These are phyloP conservation scores for Holocentrus rufus DNA, from an alignment of 2,797 vertebrate species.

Conservation along the genomic window DNA sequence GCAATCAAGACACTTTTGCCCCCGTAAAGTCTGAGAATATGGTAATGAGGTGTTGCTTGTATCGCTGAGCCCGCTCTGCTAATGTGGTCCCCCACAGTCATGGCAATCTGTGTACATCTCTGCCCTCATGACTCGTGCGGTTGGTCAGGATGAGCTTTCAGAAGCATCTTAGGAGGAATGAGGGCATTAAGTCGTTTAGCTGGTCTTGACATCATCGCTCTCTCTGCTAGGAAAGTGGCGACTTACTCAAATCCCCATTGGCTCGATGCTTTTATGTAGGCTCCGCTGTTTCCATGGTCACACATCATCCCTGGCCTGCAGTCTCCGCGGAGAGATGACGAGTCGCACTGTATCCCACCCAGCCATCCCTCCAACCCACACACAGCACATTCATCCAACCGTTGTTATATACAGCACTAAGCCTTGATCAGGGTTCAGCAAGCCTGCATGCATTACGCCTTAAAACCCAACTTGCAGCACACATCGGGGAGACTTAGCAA, in stretches of 20 bases:
- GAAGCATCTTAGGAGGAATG: conserved; percentile 60
- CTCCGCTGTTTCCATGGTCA: conserved; percentile 78
- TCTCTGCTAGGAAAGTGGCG: conserved; percentile 63
- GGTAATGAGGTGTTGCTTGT: conserved; percentile 40
- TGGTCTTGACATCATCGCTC: conserved; percentile 76
- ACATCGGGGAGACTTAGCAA: conserved; percentile 3
- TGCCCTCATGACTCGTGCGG: conserved; percentile 49
- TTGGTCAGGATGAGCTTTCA: conserved; percentile 51
- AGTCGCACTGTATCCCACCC: conserved; percentile 37
- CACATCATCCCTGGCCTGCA: conserved; percentile 58
- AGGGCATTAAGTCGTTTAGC: conserved; percentile 69
- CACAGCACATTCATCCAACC: conserved; percentile 8
- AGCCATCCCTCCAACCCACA: conserved; percentile 51
- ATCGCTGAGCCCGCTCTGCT: conserved; percentile 20
- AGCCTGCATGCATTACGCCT: conserved; percentile 22
- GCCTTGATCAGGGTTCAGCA: conserved; percentile 11
- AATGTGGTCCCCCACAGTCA: conserved; percentile 33
- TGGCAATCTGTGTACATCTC: conserved; percentile 46
- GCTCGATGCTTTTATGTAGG: conserved; percentile 70
- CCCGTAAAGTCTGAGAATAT: conserved; percentile 48
- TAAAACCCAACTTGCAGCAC: conserved; percentile 33
- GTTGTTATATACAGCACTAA: background rate
- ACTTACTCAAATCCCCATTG: conserved; percentile 64
- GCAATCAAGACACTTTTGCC: conserved; percentile 50
- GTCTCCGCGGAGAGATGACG: conserved; percentile 54